Conservation (phyloP, 2,888 invertebrate species). For the Dynastes grantii region DNA sequence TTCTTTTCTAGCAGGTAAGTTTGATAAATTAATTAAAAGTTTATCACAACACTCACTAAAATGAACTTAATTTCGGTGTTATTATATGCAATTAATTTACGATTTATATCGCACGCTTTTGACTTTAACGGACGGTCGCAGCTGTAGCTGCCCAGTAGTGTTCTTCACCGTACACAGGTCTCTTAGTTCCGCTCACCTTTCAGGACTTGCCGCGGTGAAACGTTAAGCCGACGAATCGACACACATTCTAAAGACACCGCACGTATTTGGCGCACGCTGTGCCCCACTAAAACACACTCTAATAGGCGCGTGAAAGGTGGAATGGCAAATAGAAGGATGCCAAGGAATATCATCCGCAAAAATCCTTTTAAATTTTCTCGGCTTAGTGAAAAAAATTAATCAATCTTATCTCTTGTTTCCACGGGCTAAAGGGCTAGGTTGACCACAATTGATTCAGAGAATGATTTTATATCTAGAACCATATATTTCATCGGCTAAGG, state of each 20-base stretch:
- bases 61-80: not conserved
- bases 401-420: too few species aligned
- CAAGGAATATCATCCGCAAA: too few species aligned
- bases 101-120: not conserved
- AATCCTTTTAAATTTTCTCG: too few species aligned
- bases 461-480: too few species aligned
- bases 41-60: not conserved
- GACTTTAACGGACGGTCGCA: slow-evolving; percentile 3
- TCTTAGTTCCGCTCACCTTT: slow-evolving; percentile 68
- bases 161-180: slow-evolving; percentile 13
- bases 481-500: too few species aligned
- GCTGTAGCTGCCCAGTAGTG: not conserved
- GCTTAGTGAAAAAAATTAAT: too few species aligned
- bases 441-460: too few species aligned
- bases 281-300: slow-evolving; percentile 5
- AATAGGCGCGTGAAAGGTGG: too few species aligned
- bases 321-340: too few species aligned
- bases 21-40: not conserved
- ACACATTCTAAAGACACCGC: slow-evolving; percentile 17
- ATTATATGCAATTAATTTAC: not conserved
- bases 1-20: too few species aligned
- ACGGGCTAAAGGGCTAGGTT: too few species aligned
- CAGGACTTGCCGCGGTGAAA: slow-evolving; percentile 81
- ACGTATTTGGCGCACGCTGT: not conserved
- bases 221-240: slow-evolving; percentile 69